Percentiles rank a stretch among this genome's conserved stretches.
phyloP scores from a whole-genome alignment of 2,113 vertebrate species.

The Amia ocellicauda region DNA sequence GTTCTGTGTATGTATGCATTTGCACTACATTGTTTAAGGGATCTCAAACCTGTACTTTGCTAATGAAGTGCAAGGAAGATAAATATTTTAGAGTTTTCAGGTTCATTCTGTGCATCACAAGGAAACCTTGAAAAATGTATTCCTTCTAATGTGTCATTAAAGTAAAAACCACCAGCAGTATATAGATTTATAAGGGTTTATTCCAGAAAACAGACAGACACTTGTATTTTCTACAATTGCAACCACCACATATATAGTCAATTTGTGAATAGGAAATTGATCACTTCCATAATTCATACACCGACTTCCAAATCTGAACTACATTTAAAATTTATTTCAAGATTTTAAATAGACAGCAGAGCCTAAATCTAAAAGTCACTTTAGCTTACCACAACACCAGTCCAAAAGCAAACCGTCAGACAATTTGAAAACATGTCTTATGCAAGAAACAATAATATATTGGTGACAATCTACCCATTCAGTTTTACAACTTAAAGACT shows the following conservation, averaged over 20 bases:
- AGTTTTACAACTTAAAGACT: too few relatives aligned
- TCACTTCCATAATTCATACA: neutral
- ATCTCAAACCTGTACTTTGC: too few relatives aligned
- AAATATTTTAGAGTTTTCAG: too few relatives aligned
- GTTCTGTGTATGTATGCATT: too few relatives aligned
- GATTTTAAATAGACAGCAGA: neutral
- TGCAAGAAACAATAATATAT: too few relatives aligned
- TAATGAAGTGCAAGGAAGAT: too few relatives aligned
- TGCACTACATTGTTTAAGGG: too few relatives aligned
- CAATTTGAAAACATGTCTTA: conserved; percentile 6
- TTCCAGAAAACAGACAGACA: conserved; percentile 36
- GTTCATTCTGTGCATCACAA: too few relatives aligned
- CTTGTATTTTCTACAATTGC: conserved; percentile 1
- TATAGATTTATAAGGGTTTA: conserved; percentile 41
- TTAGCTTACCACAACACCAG: neutral
- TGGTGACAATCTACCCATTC: too few relatives aligned
- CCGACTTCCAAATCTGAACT: neutral
- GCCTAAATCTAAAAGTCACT: neutral
- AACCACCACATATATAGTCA: conserved; percentile 25
- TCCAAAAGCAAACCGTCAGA: conserved; percentile 8
- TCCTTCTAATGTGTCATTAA: too few relatives aligned
- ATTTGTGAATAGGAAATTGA: conserved; percentile 10
- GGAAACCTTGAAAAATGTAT: too few relatives aligned
- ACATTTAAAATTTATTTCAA: neutral
- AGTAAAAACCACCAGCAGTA: too few relatives aligned